phyloP scores from a whole-genome alignment of 2,888 invertebrate species.

The Heliconius charithonia region DNA sequence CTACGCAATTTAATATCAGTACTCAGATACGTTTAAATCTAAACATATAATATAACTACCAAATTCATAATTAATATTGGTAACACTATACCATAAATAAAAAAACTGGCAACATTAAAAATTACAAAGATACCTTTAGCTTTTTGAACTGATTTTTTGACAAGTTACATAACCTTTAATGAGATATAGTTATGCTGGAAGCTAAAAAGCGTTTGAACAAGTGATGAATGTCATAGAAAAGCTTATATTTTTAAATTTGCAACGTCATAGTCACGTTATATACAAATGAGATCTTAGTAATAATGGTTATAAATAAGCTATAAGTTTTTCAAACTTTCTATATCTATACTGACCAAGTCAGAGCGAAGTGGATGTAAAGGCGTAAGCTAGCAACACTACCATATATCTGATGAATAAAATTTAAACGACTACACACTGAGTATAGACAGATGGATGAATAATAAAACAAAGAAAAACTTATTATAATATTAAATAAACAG shows the following conservation, averaged over 20 bases:
- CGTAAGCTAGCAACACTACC: slow-evolving; percentile 71
- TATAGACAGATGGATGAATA: slow-evolving; percentile 6
- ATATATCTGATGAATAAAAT: slow-evolving; percentile 37
- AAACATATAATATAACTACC: slow-evolving; percentile 4
- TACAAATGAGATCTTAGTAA: slow-evolving; percentile 77
- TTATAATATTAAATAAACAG: not conserved
- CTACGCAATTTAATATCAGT: slow-evolving; percentile 31
- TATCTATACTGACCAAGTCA: slow-evolving; percentile 68
- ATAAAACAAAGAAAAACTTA: not conserved
- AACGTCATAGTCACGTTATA: slow-evolving; percentile 53
- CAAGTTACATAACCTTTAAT: not conserved
- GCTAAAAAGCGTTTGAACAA: slow-evolving; percentile 16
- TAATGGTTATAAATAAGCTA: slow-evolving; percentile 61
- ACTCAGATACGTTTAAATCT: slow-evolving; percentile 11
- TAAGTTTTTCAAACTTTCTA: slow-evolving; percentile 73
- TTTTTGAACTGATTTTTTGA: not conserved
- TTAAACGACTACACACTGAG: slow-evolving; percentile 33
- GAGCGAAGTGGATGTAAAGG: slow-evolving; percentile 55
- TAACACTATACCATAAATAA: slow-evolving; percentile 15
- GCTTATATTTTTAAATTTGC: slow-evolving; percentile 28
- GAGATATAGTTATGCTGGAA: slow-evolving; percentile 12
- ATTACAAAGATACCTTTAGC: not conserved
- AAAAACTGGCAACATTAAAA: slow-evolving; percentile 14
- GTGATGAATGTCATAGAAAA: slow-evolving; percentile 29
- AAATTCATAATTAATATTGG: slow-evolving; percentile 11